Percentiles rank a stretch among this genome's conserved stretches.
Conservation (phyloP, 2,113 vertebrate genomes). For the Cyprinus carpio region DNA sequence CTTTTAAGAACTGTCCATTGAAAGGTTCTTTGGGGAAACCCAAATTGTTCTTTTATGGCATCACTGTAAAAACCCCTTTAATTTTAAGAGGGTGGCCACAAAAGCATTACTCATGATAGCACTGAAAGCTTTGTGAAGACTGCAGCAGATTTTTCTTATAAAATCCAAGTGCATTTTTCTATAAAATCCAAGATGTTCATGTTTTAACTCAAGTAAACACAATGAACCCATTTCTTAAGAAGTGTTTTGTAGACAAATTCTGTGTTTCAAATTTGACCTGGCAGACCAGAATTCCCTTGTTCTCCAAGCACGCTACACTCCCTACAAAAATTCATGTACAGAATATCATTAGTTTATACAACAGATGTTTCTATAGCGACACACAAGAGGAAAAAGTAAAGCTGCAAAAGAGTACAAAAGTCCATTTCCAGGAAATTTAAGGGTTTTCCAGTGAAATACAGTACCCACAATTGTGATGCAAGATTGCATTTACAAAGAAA, state of each 20-base stretch:
- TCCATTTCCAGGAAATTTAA: background rate
- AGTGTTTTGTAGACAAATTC: background rate
- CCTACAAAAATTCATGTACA: constrained; percentile 57
- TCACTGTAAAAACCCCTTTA: too few relatives aligned
- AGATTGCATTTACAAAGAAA: background rate
- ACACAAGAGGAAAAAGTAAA: constrained; percentile 70
- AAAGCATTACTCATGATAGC: constrained; percentile 29
- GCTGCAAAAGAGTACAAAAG: constrained; percentile 59
- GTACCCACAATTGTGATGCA: background rate
- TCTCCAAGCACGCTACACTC: background rate
- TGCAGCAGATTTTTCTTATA: background rate
- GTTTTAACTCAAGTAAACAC: background rate
- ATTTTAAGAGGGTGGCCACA: constrained; percentile 8
- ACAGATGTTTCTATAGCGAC: constrained; percentile 72
- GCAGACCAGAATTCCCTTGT: background rate
- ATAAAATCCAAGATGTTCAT: background rate
- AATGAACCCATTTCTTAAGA: background rate
- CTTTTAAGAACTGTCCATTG: too few relatives aligned
- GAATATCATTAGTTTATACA: constrained; percentile 66
- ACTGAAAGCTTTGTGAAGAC: constrained; percentile 32
- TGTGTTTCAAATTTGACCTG: background rate
- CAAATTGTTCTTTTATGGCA: too few relatives aligned
- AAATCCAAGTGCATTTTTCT: too few relatives aligned
- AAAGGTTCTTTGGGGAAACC: too few relatives aligned
- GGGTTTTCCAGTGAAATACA: too few relatives aligned